These are phyloP conservation scores for Papilio glaucus DNA, from an alignment of 1,140 invertebrate species.

Conservation along the genomic window DNA sequence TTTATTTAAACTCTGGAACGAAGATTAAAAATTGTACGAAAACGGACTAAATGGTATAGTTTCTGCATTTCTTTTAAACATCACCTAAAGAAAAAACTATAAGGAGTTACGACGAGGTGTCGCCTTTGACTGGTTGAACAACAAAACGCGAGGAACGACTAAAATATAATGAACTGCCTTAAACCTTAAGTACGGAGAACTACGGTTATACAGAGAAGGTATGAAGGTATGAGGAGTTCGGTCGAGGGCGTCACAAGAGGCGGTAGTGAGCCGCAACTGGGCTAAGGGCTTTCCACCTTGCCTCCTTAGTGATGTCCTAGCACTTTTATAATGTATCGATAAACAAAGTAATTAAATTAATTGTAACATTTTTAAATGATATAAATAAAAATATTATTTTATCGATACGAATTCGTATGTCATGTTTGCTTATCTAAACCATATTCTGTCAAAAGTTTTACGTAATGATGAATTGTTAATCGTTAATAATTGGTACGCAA, in stretches of 20 bases:
- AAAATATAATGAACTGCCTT: conserved; percentile 35
- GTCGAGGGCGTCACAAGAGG: conserved; percentile 52
- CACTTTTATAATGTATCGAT: conserved; percentile 41
- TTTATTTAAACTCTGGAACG: background rate
- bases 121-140: conserved; percentile 28
- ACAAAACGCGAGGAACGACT: conserved; percentile 4
- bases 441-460: too few relatives aligned
- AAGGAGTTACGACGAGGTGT: conserved; percentile 32
- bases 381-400: too few relatives aligned
- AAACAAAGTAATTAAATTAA: conserved; percentile 3
- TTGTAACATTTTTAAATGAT: background rate
- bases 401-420: too few relatives aligned
- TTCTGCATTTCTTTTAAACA: conserved; percentile 27
- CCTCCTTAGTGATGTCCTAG: conserved; percentile 49
- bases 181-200: conserved; percentile 22
- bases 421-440: too few relatives aligned
- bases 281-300: conserved; percentile 69
- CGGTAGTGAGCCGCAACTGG: conserved; percentile 64
- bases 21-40: background rate
- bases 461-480: too few relatives aligned
- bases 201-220: conserved; percentile 48
- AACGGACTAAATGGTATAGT: conserved; percentile 12
- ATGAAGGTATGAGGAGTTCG: conserved; percentile 44
- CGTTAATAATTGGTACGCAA: too few relatives aligned
- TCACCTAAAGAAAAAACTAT: conserved; percentile 31